Base-by-base conservation (phyloP, 2,888 invertebrate genomes). In the Nomada ruficornis region DNA sequence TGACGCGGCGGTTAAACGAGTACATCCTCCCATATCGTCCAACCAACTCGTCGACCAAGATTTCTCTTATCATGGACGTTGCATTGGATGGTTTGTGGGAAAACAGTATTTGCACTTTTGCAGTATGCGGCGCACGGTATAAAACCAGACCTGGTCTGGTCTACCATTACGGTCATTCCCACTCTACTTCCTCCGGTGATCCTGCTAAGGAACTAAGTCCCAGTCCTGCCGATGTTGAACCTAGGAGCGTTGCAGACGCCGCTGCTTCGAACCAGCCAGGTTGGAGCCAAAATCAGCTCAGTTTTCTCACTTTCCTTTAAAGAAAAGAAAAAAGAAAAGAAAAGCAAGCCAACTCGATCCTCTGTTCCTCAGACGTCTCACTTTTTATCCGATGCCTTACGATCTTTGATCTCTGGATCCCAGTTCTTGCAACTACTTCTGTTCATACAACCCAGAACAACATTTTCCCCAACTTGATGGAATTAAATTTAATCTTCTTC, bases 91-190 rank as follows among this genome's bases (percentile, higher is more conserved):
- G 91, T 93, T 92, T 93, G 91, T 91, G 93, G 93, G 93, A 92
- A 93, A 93, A 94, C 92, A 93, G 91, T 93, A 93, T 94, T 94
- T 94, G 94, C 93, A 94, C 93, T 94, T 94, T 94, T 96, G 94
- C 96, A 98, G 98, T 98, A 94, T 99, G 98, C 96, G 97, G 98
- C 94, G 98, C 98, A 92, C 97, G 98, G 93, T 98, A 99, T 96
- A 98, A 99, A 96, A 98, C 98, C 88, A 96, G 98, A 90, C 98
- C 98, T 89, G 98, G 98, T 89, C 96, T 99, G 93, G 98, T 98
- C 91, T 98, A 98, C 96, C 98, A 99, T 96, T 98, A 97, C 96
- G 97, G 97, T 93, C 98, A 98, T 95, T 97, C 97, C 93, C 98
- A 98, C 96, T 94, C 94, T 94, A 94, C 93, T 93, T 93, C 93